Conservation (phyloP, 2,113 vertebrate species). For the Nothobranchius furzeri region DNA sequence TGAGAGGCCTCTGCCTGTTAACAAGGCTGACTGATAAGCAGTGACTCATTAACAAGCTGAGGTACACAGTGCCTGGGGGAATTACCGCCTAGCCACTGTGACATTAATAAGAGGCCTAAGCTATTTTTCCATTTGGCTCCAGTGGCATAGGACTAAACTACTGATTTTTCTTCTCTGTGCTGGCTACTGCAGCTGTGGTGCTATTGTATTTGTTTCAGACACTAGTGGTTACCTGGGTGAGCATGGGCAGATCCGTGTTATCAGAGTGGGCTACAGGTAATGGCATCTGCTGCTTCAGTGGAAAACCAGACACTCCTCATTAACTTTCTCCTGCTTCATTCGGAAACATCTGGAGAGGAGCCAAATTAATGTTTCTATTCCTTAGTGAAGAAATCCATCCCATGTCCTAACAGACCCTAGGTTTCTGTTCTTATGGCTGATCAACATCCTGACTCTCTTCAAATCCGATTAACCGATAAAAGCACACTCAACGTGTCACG, state of each 20-base stretch:
- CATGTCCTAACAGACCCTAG: slow-evolving; percentile 1
- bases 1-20: slow-evolving; percentile 70
- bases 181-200: slow-evolving; percentile 48
- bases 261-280: slow-evolving; percentile 44
- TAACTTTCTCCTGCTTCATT: slow-evolving; percentile 44
- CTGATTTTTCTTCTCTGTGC: slow-evolving; percentile 49
- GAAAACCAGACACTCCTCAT: slow-evolving; percentile 39
- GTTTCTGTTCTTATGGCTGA: slow-evolving; percentile 21
- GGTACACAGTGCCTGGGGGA: slow-evolving; percentile 69
- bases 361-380: slow-evolving; percentile 40
- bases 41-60: slow-evolving; percentile 75
- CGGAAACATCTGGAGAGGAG: slow-evolving; percentile 58
- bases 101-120: slow-evolving; percentile 74
- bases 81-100: slow-evolving; percentile 72
- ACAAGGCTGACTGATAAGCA: slow-evolving; percentile 76
- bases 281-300: slow-evolving; percentile 44
- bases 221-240: slow-evolving; percentile 40
- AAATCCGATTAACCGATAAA: slow-evolving; percentile 36
- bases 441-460: slow-evolving; percentile 7
- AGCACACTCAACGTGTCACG: not conserved
- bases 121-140: slow-evolving; percentile 72
- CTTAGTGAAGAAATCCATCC: not conserved
- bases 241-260: slow-evolving; percentile 22
- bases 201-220: slow-evolving; percentile 53
- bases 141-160: slow-evolving; percentile 47